Conservation (phyloP, 2,113 vertebrate species). For the Microcebus tavaratra region DNA sequence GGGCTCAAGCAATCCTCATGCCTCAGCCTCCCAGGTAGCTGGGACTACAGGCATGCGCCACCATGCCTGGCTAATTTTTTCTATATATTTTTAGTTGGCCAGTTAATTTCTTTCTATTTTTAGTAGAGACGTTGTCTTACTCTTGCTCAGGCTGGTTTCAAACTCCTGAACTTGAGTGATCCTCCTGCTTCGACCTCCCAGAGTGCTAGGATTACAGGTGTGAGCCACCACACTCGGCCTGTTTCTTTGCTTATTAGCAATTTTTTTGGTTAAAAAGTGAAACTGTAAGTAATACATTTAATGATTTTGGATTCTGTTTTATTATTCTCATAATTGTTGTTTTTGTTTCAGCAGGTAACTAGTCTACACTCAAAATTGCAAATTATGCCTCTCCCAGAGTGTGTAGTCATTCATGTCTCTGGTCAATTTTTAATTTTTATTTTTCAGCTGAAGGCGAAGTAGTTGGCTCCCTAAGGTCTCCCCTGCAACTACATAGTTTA, state of each 20-base stretch:
- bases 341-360: neutral
- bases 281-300: neutral
- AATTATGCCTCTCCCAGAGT: neutral
- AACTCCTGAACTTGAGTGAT: no score
- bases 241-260: neutral
- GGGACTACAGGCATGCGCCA: no score
- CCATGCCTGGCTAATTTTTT: no score
- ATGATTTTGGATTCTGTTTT: conserved; percentile 8
- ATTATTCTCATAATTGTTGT: neutral
- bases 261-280: neutral
- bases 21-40: no score
- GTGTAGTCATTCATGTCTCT: neutral
- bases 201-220: no score
- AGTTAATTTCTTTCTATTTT: no score
- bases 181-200: no score
- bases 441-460: neutral
- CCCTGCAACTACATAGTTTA: neutral
- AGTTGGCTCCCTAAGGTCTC: neutral
- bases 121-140: no score
- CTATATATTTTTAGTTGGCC: no score
- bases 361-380: neutral
- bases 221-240: neutral
- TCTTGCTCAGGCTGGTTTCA: no score
- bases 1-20: no score
- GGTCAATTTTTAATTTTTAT: neutral